Percentiles rank a stretch among this genome's conserved stretches.
Conservation (phyloP, 1,140 invertebrate species). For the Plodia interpunctella region DNA sequence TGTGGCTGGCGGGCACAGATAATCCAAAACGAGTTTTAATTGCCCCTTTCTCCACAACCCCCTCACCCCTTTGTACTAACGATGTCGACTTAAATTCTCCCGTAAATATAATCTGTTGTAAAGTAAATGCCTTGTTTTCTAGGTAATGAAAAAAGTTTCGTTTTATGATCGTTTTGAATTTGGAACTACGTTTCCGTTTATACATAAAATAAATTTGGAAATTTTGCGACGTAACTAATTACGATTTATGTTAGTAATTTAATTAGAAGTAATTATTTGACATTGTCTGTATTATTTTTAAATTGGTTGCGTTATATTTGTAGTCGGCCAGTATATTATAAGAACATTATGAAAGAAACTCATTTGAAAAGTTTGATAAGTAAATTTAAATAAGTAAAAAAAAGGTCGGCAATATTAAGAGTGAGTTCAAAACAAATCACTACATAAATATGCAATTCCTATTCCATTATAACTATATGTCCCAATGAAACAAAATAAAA, state of each 20-base stretch:
- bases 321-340: too few relatives aligned
- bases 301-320: too few relatives aligned
- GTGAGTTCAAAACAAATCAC: neutral
- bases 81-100: neutral
- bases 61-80: neutral
- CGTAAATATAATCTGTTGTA: constrained; percentile 20
- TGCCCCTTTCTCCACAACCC: constrained; percentile 28
- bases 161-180: neutral
- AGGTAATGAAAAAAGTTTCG: constrained; percentile 28
- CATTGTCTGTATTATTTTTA: too few relatives aligned
- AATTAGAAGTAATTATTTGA: too few relatives aligned
- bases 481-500: constrained; percentile 10
- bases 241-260: too few relatives aligned
- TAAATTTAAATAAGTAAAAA: too few relatives aligned
- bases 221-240: too few relatives aligned
- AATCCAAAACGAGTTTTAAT: constrained; percentile 49
- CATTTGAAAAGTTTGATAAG: too few relatives aligned
- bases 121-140: constrained; percentile 43
- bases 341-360: too few relatives aligned
- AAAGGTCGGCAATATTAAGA: neutral
- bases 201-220: too few relatives aligned
- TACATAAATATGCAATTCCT: neutral
- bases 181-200: too few relatives aligned
- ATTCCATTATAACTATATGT: neutral
- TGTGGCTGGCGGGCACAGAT: constrained; percentile 23